Evolutionary conservation across 2,797 vertebrate genomes (phyloP).

Genomic region (Oreonectes daqikongensis): DNA sequence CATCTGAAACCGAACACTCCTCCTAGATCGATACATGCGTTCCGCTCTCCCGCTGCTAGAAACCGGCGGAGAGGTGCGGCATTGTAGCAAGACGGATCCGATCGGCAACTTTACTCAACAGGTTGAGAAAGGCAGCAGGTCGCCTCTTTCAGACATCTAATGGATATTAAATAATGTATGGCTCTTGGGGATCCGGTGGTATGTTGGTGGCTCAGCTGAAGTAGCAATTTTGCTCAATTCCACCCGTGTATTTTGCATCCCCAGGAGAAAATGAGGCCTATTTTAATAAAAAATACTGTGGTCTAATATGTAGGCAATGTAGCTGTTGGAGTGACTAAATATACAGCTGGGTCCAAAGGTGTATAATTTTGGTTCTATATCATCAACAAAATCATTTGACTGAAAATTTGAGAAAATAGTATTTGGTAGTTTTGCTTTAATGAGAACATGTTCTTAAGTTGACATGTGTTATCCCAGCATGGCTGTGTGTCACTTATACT

Average conservation of each 20-base stretch:
- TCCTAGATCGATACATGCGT: constrained; percentile 32
- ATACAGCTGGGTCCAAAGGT: no score
- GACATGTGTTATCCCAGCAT: no score
- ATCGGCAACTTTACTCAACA: constrained; percentile 44
- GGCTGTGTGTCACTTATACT: no score
- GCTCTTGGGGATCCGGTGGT: constrained; percentile 12
- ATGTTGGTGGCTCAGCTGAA: background rate
- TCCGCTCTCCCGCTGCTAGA: constrained; percentile 26
- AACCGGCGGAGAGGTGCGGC: background rate
- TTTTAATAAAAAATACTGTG: background rate
- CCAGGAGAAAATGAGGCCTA: background rate
- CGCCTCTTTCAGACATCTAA: constrained; percentile 40
- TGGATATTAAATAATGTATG: constrained; percentile 51
- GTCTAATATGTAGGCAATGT: background rate
- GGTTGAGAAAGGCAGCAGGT: constrained; percentile 43
- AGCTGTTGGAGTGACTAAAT: no score
- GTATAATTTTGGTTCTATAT: no score
- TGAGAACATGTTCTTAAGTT: no score
- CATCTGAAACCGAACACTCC: constrained; percentile 49
- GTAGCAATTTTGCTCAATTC: constrained; percentile 5
- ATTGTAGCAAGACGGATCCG: constrained; percentile 20
- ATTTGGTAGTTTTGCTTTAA: no score
- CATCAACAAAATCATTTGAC: no score
- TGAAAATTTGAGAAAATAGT: no score
- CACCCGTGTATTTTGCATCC: background rate